Conservation (phyloP, 1,140 invertebrate genomes). For the Drosophila novamexicana region DNA sequence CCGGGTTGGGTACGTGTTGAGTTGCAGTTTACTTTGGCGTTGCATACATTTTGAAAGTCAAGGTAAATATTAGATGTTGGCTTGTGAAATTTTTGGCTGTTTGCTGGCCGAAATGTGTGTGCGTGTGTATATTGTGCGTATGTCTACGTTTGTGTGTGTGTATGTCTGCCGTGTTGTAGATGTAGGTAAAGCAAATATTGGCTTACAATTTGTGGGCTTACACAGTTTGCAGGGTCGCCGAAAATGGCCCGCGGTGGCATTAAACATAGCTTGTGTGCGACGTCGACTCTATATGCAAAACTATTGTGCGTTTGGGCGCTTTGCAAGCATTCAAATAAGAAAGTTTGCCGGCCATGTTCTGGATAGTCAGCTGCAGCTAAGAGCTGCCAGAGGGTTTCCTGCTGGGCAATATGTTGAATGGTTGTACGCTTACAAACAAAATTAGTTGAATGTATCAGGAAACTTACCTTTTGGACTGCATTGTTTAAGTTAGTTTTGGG, state of each 20-base stretch:
- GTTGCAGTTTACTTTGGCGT: conserved; percentile 72
- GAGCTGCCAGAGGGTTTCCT: neutral
- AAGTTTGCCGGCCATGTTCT: neutral
- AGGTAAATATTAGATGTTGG: conserved; percentile 80
- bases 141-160: conserved; percentile 10
- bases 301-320: neutral
- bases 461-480: too few species aligned
- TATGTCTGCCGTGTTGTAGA: conserved; percentile 36
- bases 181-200: conserved; percentile 79
- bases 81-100: conserved; percentile 70
- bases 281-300: conserved; percentile 11
- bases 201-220: conserved; percentile 79
- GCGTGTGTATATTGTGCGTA: neutral
- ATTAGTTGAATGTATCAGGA: too few species aligned
- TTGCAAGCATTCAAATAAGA: neutral
- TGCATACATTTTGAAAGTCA: conserved; percentile 69
- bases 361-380: neutral
- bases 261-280: conserved; percentile 63
- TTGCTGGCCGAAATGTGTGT: conserved; percentile 28
- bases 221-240: conserved; percentile 66
- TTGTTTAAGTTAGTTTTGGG: too few species aligned
- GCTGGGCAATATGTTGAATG: neutral
- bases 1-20: conserved; percentile 42
- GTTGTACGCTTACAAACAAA: too few species aligned
- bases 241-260: conserved; percentile 69